Base-by-base conservation (phyloP, 2,888 invertebrate genomes). In the Tetragnatha montana region DNA sequence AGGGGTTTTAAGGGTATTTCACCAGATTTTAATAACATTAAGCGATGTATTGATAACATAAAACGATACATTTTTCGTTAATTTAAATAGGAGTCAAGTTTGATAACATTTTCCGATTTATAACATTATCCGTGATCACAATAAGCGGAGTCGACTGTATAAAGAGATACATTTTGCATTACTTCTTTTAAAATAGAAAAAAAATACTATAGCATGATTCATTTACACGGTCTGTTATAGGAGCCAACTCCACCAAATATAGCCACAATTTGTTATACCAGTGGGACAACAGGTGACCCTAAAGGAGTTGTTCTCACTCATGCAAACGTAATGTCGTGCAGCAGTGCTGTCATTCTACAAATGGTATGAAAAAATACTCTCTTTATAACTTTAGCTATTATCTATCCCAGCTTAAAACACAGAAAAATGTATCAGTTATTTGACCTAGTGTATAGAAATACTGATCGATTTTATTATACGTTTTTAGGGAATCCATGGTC, bases 271-370 rank as follows among this genome's bases (percentile, higher is more conserved):
- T 99, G 99, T 94, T 99, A 99, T 94, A 99, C 99, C 6, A 98
- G 98, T 69, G 99, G 99, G 49, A 98, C 98, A 6, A 98, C 98
- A 10, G 99, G 99, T 97, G 97, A 94, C 99, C 99, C 2, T 98
- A 99, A 94, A 99, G 99, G 99, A 81, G 98, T 98, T 47, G 98
- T 99, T 97, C 94, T 99, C 92, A 97, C 98, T 1, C 99, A 99
- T 93, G 97, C 96, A 93, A 99, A 99, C 93, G 96, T 98, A 49
- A 96, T 99, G 88, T 96, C 98, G 0, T 97, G 97, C 1, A 96
- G 98, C 92, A 96, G 97, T 94, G 96, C 97, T 70, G 97, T 98
- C 69, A 95, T 96, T 87, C 95, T 97, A 93, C 98, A 98, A 98
- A 79, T 92, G 89, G 92, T 91, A 82, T 79, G 83, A 76, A 21